Base-by-base conservation (phyloP, 2,888 invertebrate genomes). In the Lymantria monacha region DNA sequence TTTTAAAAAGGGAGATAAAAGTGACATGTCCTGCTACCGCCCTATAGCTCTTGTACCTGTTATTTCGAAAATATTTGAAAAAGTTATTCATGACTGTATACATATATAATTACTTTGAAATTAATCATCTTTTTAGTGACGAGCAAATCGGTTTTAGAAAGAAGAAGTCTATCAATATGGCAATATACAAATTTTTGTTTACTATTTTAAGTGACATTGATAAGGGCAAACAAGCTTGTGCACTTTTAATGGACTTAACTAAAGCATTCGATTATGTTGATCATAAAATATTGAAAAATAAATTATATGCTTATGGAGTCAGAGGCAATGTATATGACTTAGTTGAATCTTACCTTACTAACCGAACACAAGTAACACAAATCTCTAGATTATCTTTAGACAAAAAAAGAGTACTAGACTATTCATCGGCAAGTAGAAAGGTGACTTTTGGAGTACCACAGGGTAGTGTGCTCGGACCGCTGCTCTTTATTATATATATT, bases 401-500 rank as follows among this genome's bases (percentile, higher is more conserved):
- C 3, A n/a, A 10, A 3, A 42, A 22, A 42, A n/a, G 11, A 11
- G 30, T 42, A n/a, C n/a, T n/a, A 5, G 11, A 9, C 3, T 30
- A 42, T 30, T 42, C 14, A 3, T 42, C 42, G 22, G 7, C 12
- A 3, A 7, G n/a, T 30, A 22, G 30, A n/a, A 22, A 42, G 15
- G 43, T 44, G 5, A 12, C 11, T 13, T 44, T 30, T 44, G 48
- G 48, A 10, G 48, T 48, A 3, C 48, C 48, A 10, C 48, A 48
- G 10, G 44, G 48, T 14, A 48, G 48, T 38, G 48, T 48, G n/a
- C 30, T 48, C 12, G 48, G 48, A 12, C 48, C 48, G 8, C 38
- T 44, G 13, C 12, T 48, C 22, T 48, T 48, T 30, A 43, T 48
- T 38, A 48, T 48, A 13, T 48, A 48, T 37, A 48, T 48, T 30